phyloP scores from a whole-genome alignment of 2,113 vertebrate genomes.

The Morphnarchus princeps region DNA sequence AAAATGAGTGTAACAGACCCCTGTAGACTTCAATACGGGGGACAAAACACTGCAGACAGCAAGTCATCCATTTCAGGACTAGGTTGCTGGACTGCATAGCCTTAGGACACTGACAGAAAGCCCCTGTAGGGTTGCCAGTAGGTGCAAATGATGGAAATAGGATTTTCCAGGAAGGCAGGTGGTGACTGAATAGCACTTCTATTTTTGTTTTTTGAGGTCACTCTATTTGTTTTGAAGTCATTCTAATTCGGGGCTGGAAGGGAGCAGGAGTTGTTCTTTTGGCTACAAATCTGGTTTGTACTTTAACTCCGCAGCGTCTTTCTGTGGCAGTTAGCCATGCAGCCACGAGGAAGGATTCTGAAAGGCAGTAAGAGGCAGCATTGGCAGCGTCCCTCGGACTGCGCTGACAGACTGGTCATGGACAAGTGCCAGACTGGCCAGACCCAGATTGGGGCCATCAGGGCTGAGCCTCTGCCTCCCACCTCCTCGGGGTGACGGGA shows the following conservation, averaged over 20 bases:
- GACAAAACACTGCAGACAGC: background rate
- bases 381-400: background rate
- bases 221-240: slow-evolving; percentile 29
- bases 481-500: background rate
- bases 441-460: background rate
- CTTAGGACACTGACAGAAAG: background rate
- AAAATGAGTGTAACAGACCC: background rate
- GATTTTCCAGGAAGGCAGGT: slow-evolving; percentile 1
- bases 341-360: background rate
- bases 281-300: slow-evolving; percentile 3
- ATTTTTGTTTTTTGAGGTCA: slow-evolving; percentile 24
- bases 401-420: background rate
- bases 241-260: slow-evolving; percentile 5
- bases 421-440: background rate
- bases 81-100: background rate
- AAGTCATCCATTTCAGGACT: background rate
- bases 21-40: background rate
- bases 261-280: background rate
- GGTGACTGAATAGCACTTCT: background rate
- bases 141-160: background rate
- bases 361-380: background rate
- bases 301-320: background rate
- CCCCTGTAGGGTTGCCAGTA: background rate
- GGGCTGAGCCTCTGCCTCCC: background rate
- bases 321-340: background rate